phyloP scores from a whole-genome alignment of 2,113 vertebrate genomes.

The Zootoca vivipara region DNA sequence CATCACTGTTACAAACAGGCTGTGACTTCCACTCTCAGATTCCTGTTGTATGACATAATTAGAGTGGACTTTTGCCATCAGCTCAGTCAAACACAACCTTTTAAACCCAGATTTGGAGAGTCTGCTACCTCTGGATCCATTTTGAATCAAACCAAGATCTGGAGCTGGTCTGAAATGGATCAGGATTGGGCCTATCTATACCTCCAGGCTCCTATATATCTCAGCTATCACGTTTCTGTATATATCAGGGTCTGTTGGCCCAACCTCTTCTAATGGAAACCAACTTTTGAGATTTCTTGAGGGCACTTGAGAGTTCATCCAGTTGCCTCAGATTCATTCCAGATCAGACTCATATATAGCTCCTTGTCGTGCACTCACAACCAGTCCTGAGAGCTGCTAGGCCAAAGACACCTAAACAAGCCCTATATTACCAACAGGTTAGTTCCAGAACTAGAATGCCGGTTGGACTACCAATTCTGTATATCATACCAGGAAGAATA shows the following conservation, averaged over 20 bases:
- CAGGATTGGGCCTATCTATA: too few species aligned
- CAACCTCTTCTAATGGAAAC: background rate
- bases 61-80: background rate
- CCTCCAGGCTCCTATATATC: background rate
- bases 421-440: background rate
- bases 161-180: background rate
- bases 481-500: background rate
- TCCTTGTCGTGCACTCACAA: background rate
- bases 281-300: background rate
- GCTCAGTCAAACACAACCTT: background rate
- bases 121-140: background rate
- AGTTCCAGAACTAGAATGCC: background rate
- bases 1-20: slow-evolving; percentile 1
- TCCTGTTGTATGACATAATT: background rate
- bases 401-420: background rate
- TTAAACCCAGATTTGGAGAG: background rate
- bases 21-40: background rate
- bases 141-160: background rate
- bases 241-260: background rate
- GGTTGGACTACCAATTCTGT: background rate
- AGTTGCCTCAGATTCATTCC: background rate
- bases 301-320: background rate
- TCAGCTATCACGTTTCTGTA: background rate
- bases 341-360: background rate
- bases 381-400: background rate